Evolutionary conservation across 2,888 invertebrate genomes (phyloP).

Genomic region (Camptogramma bilineatum): DNA sequence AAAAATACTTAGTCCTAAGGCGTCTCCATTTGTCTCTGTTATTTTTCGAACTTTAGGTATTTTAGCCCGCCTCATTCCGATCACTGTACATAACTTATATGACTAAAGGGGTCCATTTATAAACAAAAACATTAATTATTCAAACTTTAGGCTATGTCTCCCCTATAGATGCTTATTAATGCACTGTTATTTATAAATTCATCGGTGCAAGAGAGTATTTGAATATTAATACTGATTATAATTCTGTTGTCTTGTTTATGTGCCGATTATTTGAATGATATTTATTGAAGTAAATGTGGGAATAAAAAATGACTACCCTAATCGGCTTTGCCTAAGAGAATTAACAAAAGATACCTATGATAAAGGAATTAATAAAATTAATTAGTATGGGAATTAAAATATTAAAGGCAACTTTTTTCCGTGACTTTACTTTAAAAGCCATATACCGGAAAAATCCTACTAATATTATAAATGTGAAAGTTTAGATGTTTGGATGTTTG

Average conservation of each 20-base stretch:
- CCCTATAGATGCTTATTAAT: constrained; percentile 73
- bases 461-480: no score
- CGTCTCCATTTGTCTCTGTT: no score
- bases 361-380: not conserved
- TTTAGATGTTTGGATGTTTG: no score
- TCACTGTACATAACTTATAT: no score
- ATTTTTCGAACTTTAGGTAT: no score
- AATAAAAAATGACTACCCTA: constrained; percentile 9
- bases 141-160: constrained; percentile 57
- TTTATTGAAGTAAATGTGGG: constrained; percentile 12
- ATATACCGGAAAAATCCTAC: no score
- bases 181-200: constrained; percentile 74
- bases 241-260: constrained; percentile 29
- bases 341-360: constrained; percentile 14
- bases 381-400: not conserved
- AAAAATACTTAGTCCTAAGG: no score
- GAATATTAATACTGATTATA: constrained; percentile 29
- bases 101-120: constrained; percentile 7
- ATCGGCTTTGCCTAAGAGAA: constrained; percentile 12
- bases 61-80: no score
- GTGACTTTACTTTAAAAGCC: no score
- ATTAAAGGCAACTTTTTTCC: no score
- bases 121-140: constrained; percentile 52
- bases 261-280: constrained; percentile 10
- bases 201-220: constrained; percentile 48